Evolutionary conservation across 2,113 vertebrate genomes (phyloP), one percentile per base, ranked within the genome.

Genomic region (Muntiacus reevesi): DNA sequence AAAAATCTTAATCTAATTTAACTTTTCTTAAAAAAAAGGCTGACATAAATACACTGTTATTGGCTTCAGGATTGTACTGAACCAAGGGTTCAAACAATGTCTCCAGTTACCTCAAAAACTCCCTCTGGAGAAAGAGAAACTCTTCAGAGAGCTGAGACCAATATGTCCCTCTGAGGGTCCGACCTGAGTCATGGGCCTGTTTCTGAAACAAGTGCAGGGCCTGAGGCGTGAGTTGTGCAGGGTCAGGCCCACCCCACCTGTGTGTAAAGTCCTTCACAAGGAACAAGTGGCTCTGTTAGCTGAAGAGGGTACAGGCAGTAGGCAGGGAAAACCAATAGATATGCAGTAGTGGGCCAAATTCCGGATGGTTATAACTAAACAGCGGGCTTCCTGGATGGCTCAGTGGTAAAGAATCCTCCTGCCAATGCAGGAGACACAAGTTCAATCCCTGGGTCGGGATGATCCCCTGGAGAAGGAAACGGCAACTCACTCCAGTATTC

Each of bases 1-100:
- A 85, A 96, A 55, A 78, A 67, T 94, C 52, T 60, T 86, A 60
- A 47, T 57, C 6, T 55, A 67, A 91, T 36, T 74, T 81, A 23
- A 43, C 79, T 36, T 55, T 78, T 30, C 40, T 40, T 40, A 40
- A 14, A 76, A 27, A 64, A 81, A 91, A 52, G 64, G 27, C 47
- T 62, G 28, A 52, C 21, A 9, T 19, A n/a, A 90, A 78, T 64
- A 52, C 25, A 64, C 1, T 87, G 14, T 74, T 82, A 36, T 12
- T 87, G n/a, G 13, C n/a, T 40, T 76, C 64, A 83, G 15, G 52
- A 71, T 6, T 93, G 12, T 74, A 47, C 21, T 89, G 16, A 60
- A 90, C 7, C 33, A 76, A 17, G 7, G 13, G 1, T 78, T 78
- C 50, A 87, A 54, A 25, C 36, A 43, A 28, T 78, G n/a, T 54